Base-by-base conservation (phyloP, 1,140 invertebrate species). In the Drosophila suzukii region DNA sequence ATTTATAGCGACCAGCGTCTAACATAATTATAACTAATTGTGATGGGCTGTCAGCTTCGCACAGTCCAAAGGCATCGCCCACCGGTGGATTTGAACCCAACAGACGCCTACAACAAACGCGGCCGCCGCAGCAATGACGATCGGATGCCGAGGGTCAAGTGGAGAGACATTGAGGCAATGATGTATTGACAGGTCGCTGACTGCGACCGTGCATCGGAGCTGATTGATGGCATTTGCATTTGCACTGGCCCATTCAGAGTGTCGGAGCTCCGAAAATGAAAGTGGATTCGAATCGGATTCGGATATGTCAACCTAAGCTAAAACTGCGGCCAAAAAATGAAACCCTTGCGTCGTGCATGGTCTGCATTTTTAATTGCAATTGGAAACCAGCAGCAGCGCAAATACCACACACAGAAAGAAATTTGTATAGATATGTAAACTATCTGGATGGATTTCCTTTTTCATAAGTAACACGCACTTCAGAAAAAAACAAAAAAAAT, bases 1-100 rank as follows among this genome's bases (percentile, higher is more conserved):
- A 67, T 79, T 79, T 75, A 77, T 70, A 76, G 75, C 74, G 56
- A 43, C 56, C 44, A 53, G 57, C 59, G 77, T 47, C 74, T 71
- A 71, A 72, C 68, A 79, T 88, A 89, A 88, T 86, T 89, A 89
- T 74, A 83, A 89, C 84, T 83, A 88, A 88, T 88, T 88, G 79
- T 83, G 70, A 58, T 66, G 51, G 49, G 61, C 65, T 76, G 77
- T 68, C 79, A 78, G 77, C 53, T 61, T 39, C 49, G 32, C 20
- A 65, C 53, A 50, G 47, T 50, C 53, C 78, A 81, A 77, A 77
- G 66, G 61, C 53, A 62, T 61, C 79, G 79, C 78, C 78, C 75
- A 78, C 75, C 32, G 63, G 17, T 27, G 13, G 38, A 46, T 49
- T 24, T 13, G 17, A 54, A 57, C 34, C 41, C 24, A 24, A 13